These are phyloP conservation scores for Galerucella nymphaeae DNA, from an alignment of 2,888 invertebrate genomes.

Conservation along the genomic window DNA sequence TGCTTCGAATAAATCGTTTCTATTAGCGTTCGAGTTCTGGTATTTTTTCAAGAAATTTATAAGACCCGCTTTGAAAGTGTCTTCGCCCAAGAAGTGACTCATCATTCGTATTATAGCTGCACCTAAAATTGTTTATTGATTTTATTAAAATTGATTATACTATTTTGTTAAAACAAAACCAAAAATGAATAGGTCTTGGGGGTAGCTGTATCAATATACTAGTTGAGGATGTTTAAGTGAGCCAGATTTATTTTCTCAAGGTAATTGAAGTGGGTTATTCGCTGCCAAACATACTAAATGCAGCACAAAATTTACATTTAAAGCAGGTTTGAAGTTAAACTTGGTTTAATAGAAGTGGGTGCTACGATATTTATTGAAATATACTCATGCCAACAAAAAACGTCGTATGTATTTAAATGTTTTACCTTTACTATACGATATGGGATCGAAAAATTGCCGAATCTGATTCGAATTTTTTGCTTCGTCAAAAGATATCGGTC, in stretches of 20 bases:
- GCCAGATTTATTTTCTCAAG: too few relatives aligned
- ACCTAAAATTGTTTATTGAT: conserved; percentile 61
- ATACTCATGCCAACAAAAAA: neutral
- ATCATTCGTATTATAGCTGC: conserved; percentile 80
- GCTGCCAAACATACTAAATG: too few relatives aligned
- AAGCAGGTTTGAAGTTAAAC: too few relatives aligned
- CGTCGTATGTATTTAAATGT: neutral
- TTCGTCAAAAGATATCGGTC: conserved; percentile 73
- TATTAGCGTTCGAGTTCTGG: conserved; percentile 72
- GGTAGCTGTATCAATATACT: too few relatives aligned
- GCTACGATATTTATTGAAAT: too few relatives aligned
- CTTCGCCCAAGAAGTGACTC: conserved; percentile 75
- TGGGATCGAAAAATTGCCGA: conserved; percentile 75
- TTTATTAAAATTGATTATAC: neutral
- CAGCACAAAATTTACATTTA: too few relatives aligned
- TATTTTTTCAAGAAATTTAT: conserved; percentile 67
- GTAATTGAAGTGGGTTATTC: too few relatives aligned
- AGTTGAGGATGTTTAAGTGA: too few relatives aligned
- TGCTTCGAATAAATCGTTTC: conserved; percentile 75
- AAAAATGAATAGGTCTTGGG: too few relatives aligned
- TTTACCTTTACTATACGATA: conserved; percentile 77
- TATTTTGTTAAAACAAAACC: too few relatives aligned
- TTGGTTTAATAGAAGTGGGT: too few relatives aligned
- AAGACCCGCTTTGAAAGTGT: conserved; percentile 68
- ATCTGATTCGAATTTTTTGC: conserved; percentile 73